Base-by-base conservation (phyloP, 2,113 vertebrate species). In the Plestiodon gilberti region DNA sequence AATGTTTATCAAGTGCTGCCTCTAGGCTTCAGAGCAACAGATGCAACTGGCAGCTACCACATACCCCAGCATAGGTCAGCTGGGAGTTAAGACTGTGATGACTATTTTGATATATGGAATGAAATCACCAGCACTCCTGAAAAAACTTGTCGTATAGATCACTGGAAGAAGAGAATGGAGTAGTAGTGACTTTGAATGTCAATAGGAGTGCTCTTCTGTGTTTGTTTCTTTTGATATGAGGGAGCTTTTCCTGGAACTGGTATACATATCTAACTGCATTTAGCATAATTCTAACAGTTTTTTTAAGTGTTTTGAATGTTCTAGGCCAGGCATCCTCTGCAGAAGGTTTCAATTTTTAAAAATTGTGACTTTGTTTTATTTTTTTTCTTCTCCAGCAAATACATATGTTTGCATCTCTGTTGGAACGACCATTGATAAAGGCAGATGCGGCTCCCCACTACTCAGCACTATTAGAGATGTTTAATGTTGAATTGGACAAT, bases 381-480 rank as follows among this genome's bases (percentile, higher is more conserved):
- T 11, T 79, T 81, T 57, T 81, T 57, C 55, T 80, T 33, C 88
- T 38, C 0, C 94, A 98, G 97, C 73, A 98, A 82, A 86, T 97
- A 85, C 87, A 96, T 79, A 97, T 98, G 97, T 98, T 97, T 1
- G 86, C 91, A 4, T 89, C 89, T 0, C 64, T 97, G 78, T 77
- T 98, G 94, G 95, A 97, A 67, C 93, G 95, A 1, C 97, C 97
- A 1, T 33, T 95, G 87, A 92, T 98, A 48, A 93, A 86, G 2
- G 82, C 90, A 0, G 94, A 96, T 89, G 92, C 96, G 11, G 93
- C 92, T 38, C 90, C 94, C 35, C 90, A 90, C 8, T 97, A 95
- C 82, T 61, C 80, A 0, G 86, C 82, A 43, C 89, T 98, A 91
- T 93, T 97, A 91, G 84, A 85, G 2, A 83, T 96, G 94, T 96